A percentile compares a stretch with the other conserved stretches of the same genome.
phyloP scores from a whole-genome alignment of 2,888 invertebrate genomes.

The Vanessa cardui region DNA sequence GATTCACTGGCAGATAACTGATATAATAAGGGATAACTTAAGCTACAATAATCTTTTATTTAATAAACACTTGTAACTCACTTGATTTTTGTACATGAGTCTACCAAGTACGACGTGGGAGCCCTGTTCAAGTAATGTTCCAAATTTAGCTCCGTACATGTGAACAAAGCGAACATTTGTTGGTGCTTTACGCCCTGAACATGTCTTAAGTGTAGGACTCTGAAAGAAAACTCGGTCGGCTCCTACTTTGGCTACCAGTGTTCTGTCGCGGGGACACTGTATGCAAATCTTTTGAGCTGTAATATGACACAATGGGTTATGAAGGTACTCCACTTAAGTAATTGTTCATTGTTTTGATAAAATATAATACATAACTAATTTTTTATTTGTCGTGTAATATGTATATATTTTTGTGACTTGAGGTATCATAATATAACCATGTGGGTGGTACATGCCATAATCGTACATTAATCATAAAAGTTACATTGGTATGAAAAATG shows the following conservation, averaged over 20 bases:
- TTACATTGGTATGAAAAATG: too few species aligned
- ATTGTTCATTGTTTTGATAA: too few species aligned
- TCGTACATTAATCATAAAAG: too few species aligned
- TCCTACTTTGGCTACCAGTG: slow-evolving; percentile 65
- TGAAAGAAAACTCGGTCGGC: slow-evolving; percentile 62
- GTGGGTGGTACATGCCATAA: too few species aligned
- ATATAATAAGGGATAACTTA: too few species aligned
- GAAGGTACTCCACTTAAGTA: too few species aligned
- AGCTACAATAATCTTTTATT: too few species aligned
- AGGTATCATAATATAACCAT: too few species aligned
- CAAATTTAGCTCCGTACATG: slow-evolving; percentile 72
- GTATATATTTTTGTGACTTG: too few species aligned
- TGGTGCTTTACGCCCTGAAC: slow-evolving; percentile 58
- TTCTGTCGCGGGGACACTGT: slow-evolving; percentile 72
- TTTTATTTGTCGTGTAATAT: too few species aligned
- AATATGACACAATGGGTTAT: slow-evolving; percentile 24
- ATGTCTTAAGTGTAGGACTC: slow-evolving; percentile 59
- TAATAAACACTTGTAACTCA: slow-evolving; percentile 44
- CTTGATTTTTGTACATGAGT: slow-evolving; percentile 59
- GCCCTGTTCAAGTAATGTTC: slow-evolving; percentile 66
- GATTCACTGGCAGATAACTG: too few species aligned
- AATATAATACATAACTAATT: too few species aligned
- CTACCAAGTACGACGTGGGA: slow-evolving; percentile 66
- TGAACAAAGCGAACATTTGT: slow-evolving; percentile 56
- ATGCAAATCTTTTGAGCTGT: slow-evolving; percentile 56